Evolutionary conservation across 2,888 invertebrate genomes (phyloP), one percentile per base, ranked within the genome.

Genomic region (Ferdinandea cuprea): DNA sequence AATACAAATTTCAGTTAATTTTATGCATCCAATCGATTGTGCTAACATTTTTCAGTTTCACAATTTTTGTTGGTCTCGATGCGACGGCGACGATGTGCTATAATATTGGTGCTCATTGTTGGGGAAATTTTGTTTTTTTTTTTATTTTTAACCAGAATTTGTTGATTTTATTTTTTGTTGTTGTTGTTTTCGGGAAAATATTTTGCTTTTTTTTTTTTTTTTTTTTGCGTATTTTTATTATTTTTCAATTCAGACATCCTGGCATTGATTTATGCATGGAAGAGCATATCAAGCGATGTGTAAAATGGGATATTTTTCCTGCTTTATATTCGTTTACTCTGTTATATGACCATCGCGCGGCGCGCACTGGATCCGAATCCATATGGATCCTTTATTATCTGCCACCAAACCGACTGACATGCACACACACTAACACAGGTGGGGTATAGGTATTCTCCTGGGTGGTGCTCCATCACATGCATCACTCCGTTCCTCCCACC

Each of bases 261-360:
- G 87, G 87, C 87, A 86, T 87, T 87, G 89, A 87, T 89, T 87
- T 87, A 87, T 89, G 90, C 90, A 89, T 90, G 90, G 88, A 86
- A 86, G 87, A 87, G 86, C 87, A 84, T 85, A 89, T 87, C 87
- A 88, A 89, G 81, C 88, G 87, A 88, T 86, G 87, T 88, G 90
- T 87, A 89, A 90, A 90, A 88, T 89, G 87, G 87, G 85, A 87
- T 87, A 88, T 86, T 85, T 78, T 86, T 87, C 86, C 85, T 59
- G 80, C 86, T 85, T 86, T 86, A 83, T 83, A 83, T 83, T 83
- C 83, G 83, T 83, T 77, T 78, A 78, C 68, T 78, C 83, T 72
- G 73, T 35, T 68, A 40, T 63, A 37, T 72, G 65, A 25, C 37
- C 61, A 71, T 71, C 35, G 76, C 42, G 63, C 61, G 66, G 66